Conservation (phyloP, 2,797 vertebrate species). For the Gymnopithys bicolor region DNA sequence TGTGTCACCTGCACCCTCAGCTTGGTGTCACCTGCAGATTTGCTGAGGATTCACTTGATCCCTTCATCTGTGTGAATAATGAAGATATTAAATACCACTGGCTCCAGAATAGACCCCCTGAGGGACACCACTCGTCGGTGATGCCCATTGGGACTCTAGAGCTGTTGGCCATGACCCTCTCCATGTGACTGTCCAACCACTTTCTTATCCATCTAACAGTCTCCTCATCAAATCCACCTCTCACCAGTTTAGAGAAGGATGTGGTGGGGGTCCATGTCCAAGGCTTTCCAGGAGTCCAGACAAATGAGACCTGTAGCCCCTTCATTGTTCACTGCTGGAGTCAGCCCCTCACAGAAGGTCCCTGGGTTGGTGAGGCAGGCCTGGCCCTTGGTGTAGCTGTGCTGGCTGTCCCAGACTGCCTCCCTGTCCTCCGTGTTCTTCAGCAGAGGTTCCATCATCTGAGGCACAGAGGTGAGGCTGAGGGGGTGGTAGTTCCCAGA, state of each 20-base stretch:
- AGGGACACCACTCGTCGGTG: not conserved
- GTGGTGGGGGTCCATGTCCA: not conserved
- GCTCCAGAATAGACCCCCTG: accelerated
- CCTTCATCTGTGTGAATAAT: not conserved
- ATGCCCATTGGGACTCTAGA: not conserved
- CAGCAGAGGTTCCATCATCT: not conserved
- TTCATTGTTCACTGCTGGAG: not conserved
- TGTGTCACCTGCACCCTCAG: not conserved
- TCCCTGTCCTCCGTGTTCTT: not conserved
- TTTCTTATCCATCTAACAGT: not conserved
- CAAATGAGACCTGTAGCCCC: not conserved
- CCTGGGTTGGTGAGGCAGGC: not conserved
- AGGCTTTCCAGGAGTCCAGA: not conserved
- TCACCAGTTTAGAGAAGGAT: not conserved
- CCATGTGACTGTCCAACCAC: not conserved
- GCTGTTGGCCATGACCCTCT: not conserved
- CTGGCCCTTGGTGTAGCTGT: not conserved
- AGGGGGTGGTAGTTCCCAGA: not conserved
- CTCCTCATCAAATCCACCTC: not conserved
- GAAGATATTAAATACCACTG: not conserved
- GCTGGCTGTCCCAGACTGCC: not conserved
- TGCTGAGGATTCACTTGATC: not conserved
- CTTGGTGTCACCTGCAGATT: not conserved
- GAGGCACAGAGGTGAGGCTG: not conserved
- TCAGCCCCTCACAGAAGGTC: accelerated